Evolutionary conservation across 2,888 invertebrate species (phyloP), one percentile per base, ranked within the genome.

Genomic region (Trissolcus brochymenae): DNA sequence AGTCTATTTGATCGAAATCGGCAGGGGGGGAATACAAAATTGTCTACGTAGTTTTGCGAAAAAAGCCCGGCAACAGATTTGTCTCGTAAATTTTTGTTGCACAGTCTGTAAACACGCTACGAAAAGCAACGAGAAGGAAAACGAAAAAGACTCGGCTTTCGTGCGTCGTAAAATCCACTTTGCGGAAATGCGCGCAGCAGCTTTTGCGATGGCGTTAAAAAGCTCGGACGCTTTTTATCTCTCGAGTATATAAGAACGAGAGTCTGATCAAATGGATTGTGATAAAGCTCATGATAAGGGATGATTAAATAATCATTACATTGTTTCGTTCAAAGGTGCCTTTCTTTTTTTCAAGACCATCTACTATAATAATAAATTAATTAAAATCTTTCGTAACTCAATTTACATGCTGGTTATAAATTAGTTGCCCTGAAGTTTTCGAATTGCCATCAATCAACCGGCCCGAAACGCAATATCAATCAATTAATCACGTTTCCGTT

Each of bases 341-440:
- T 46, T 14, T 46, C 6, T 25, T 0, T 6, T 4, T 25, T 25
- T 4, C 4, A 40, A 7, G 6, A 50, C 19, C 55, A 65, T 50
- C 40, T n/a, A 50, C 29, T 65, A n/a, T n/a, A 51, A 67, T 67
- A 50, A 49, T 16, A 13, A 67, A 67, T 55, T 67, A 59, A 67
- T 51, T 57, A 49, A 16, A 57, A 46, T 65, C 49, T 55, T 59
- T 57, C 50, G 17, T 0, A 13, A 17, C 13, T 57, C 50, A 57
- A 56, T 55, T 41, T 50, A 25, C n/a, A 19, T 46, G 40, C 14
- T 17, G 9, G 66, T 67, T 67, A 67, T 59, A 67, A 51, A 57
- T 59, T 57, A 67, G 53, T 67, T 51, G 35, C 14, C 0, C 51
- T 16, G 41, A 50, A 51, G 41, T 67, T 59, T 67, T 51, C 66